phyloP scores from a whole-genome alignment of 2,888 invertebrate genomes.

The Amblyjoppa proteus region DNA sequence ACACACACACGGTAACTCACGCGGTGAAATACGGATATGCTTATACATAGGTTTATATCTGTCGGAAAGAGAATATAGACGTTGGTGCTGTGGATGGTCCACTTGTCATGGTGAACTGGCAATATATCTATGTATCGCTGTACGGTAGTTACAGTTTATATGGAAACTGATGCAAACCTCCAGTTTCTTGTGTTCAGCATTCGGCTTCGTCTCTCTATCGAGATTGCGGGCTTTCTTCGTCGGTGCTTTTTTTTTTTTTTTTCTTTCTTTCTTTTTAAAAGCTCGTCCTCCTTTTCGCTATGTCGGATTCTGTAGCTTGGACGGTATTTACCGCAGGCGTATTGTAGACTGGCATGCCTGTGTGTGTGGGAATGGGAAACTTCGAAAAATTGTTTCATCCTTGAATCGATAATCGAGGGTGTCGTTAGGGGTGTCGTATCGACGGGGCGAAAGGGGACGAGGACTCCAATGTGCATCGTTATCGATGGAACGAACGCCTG shows the following conservation, averaged over 20 bases:
- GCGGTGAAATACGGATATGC: conserved; percentile 5
- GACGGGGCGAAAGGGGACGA: not conserved
- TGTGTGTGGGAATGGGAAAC: not conserved
- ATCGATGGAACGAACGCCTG: not conserved
- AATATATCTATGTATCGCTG: conserved; percentile 10
- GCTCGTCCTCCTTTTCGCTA: conserved; percentile 19
- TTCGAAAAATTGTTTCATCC: not conserved
- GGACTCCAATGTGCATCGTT: not conserved
- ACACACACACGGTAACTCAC: not conserved
- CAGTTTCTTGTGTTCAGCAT: conserved; percentile 54
- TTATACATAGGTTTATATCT: conserved; percentile 3
- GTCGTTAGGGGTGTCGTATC: conserved; percentile 1
- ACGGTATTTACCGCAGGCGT: not conserved
- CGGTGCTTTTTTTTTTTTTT: not conserved
- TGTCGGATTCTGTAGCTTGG: not conserved
- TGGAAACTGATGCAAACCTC: conserved; percentile 24
- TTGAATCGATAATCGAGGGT: not conserved
- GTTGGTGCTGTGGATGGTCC: not conserved
- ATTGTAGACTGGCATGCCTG: too few species aligned
- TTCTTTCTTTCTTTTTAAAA: not conserved
- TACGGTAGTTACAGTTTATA: conserved; percentile 2
- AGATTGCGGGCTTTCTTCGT: conserved; percentile 34
- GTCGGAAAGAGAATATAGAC: conserved; percentile 10
- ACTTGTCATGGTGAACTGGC: conserved; percentile 11
- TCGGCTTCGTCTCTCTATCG: conserved; percentile 47